phyloP scores from a whole-genome alignment of 2,113 vertebrate species.

The Odobenus rosmarus region DNA sequence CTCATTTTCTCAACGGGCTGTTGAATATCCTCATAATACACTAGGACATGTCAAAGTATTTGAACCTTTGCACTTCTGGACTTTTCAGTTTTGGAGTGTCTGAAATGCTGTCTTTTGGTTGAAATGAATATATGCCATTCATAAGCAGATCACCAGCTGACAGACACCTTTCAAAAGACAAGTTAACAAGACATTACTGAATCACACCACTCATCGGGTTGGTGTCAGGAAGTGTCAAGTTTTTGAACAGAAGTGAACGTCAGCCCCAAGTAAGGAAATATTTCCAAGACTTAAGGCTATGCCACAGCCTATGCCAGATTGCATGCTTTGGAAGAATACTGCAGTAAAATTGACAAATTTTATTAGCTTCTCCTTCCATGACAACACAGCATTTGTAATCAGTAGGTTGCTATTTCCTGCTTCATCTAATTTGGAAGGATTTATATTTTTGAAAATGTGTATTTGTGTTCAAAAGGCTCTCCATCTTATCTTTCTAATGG shows the following conservation, averaged over 20 bases:
- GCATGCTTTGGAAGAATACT: neutral
- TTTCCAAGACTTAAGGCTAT: neutral
- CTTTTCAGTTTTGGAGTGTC: neutral
- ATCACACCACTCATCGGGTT: neutral
- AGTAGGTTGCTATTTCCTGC: neutral
- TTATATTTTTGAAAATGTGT: neutral
- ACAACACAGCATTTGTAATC: neutral
- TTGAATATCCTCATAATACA: neutral
- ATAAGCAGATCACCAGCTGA: neutral
- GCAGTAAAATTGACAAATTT: neutral
- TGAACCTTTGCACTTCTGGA: neutral
- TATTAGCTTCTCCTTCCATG: neutral
- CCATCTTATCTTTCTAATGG: neutral
- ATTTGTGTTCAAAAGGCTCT: neutral
- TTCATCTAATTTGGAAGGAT: neutral
- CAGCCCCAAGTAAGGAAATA: neutral
- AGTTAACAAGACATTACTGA: neutral
- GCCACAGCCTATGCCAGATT: neutral
- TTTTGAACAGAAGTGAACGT: neutral
- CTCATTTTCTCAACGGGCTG: neutral
- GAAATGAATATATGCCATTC: neutral
- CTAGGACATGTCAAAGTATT: neutral
- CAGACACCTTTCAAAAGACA: neutral
- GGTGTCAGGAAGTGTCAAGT: neutral
- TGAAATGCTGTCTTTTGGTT: neutral